Conservation (phyloP, 2,113 vertebrate genomes). For the Hippopotamus amphibius region DNA sequence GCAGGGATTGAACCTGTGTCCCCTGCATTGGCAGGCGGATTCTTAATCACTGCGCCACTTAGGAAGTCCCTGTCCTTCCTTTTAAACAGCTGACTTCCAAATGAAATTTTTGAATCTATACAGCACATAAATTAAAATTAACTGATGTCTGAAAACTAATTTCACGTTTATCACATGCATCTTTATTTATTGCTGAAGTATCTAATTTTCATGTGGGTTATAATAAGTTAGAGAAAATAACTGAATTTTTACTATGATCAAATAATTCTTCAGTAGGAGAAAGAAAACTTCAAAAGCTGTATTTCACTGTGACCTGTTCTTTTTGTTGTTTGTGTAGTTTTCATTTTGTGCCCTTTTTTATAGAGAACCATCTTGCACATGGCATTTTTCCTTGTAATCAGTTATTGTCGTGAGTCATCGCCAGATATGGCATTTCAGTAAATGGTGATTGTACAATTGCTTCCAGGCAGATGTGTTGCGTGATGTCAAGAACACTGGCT, state of each 20-base stretch:
- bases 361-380: conserved; percentile 54
- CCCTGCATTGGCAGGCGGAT: not conserved
- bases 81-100: conserved; percentile 19
- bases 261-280: not conserved
- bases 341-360: conserved; percentile 62
- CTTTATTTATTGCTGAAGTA: not conserved
- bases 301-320: conserved; percentile 43
- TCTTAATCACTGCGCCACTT: not conserved
- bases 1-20: not conserved
- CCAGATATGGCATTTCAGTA: conserved; percentile 43
- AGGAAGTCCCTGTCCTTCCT: not conserved
- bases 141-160: not conserved
- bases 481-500: conserved; percentile 24
- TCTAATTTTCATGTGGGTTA: not conserved
- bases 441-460: not conserved
- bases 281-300: not conserved
- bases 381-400: conserved; percentile 57
- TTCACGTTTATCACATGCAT: not conserved
- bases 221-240: conserved; percentile 27
- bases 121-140: not conserved
- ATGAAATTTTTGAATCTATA: not conserved
- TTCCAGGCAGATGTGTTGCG: conserved; percentile 51
- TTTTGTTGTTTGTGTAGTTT: conserved; percentile 52
- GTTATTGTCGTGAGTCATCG: conserved; percentile 52
- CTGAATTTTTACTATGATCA: conserved; percentile 25